Evolutionary conservation across 2,797 vertebrate genomes (phyloP).

Genomic region (Oreochromis mossambicus): DNA sequence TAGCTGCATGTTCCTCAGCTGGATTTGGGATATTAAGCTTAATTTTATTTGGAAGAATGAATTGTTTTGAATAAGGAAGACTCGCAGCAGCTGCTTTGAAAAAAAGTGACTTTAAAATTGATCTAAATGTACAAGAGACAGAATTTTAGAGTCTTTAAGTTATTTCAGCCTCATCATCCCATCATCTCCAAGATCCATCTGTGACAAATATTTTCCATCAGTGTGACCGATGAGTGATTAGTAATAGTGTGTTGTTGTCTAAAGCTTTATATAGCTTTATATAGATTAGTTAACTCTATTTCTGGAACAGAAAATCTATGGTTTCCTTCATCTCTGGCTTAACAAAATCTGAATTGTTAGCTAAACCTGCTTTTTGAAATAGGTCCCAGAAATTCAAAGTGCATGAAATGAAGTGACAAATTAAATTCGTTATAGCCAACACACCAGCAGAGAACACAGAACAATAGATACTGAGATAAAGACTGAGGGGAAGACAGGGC

Average conservation of each 20-base stretch:
- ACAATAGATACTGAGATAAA: neutral
- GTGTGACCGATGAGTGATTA: neutral
- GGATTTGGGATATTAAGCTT: neutral
- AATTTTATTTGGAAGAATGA: neutral
- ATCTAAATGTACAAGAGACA: neutral
- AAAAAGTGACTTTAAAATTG: neutral
- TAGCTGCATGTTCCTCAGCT: too few relatives aligned
- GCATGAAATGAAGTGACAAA: neutral
- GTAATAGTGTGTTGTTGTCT: neutral
- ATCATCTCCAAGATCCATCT: neutral
- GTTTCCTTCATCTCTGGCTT: neutral
- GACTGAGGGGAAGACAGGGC: neutral
- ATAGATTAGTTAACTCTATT: neutral
- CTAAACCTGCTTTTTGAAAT: neutral
- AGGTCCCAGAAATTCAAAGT: neutral
- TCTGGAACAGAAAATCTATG: neutral
- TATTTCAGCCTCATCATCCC: neutral
- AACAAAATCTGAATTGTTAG: neutral
- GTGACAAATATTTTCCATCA: neutral
- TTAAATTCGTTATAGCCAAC: neutral
- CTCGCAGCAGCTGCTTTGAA: neutral
- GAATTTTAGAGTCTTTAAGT: neutral
- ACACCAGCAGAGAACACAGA: neutral
- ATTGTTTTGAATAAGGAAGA: neutral
- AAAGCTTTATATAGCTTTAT: neutral